These are phyloP conservation scores for Liodrosophila aerea DNA, from an alignment of 2,888 invertebrate genomes.

Conservation along the genomic window DNA sequence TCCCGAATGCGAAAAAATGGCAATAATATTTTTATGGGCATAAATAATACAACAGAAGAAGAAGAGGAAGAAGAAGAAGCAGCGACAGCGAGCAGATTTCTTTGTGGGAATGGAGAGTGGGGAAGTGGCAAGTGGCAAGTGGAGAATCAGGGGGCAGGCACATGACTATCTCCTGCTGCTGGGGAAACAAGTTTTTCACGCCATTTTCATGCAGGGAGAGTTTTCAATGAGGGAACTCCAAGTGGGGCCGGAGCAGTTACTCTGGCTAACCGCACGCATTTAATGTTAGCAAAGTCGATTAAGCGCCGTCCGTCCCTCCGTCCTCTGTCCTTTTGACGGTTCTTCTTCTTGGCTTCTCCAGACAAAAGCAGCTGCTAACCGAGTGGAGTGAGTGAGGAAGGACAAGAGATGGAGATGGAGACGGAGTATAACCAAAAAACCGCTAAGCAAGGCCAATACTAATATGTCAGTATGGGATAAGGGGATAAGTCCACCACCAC, in stretches of 20 bases:
- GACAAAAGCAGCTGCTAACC: slow-evolving; percentile 47
- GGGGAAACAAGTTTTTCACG: slow-evolving; percentile 73
- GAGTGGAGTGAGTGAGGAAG: background rate
- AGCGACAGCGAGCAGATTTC: no score
- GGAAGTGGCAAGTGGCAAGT: background rate
- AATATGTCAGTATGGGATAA: background rate
- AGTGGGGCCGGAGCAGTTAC: background rate
- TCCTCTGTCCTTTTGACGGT: slow-evolving; percentile 26
- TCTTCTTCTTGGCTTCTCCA: slow-evolving; percentile 28
- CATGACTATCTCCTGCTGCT: background rate
- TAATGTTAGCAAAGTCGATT: slow-evolving; percentile 74
- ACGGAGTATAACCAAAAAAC: slow-evolving; percentile 6
- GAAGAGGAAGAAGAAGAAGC: background rate
- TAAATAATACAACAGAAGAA: slow-evolving; percentile 61
- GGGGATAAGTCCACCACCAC: no score
- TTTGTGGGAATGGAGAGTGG: no score
- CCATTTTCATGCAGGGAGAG: slow-evolving; percentile 58
- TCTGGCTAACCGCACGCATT: slow-evolving; percentile 70
- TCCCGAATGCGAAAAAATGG: slow-evolving; percentile 76
- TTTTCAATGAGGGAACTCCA: slow-evolving; percentile 3
- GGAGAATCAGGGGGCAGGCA: background rate
- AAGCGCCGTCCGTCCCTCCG: slow-evolving; percentile 47
- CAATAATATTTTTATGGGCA: slow-evolving; percentile 76
- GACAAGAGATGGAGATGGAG: background rate
- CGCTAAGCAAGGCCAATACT: slow-evolving; percentile 25